A percentile compares a stretch with the other conserved stretches of the same genome.
Evolutionary conservation across 92 coral and sea anemone genomes (phyloP).

Genomic region (Hydrozoanthus gracilis): DNA sequence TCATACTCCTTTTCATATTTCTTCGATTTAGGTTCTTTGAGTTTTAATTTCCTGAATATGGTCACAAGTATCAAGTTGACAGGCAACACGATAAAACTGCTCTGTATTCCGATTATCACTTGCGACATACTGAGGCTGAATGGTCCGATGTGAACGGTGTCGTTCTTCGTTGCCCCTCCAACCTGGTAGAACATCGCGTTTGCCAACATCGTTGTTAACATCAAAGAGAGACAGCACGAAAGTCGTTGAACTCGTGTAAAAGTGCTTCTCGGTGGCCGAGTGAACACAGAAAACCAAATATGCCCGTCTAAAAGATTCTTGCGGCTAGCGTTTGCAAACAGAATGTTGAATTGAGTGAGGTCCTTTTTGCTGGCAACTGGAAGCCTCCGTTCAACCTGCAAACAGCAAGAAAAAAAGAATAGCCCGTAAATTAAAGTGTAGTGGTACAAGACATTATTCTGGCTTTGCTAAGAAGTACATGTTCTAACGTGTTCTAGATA

Average conservation of each 20-base stretch:
- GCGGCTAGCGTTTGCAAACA: constrained; percentile 90
- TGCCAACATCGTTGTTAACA: constrained; percentile 84
- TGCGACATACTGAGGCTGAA: constrained; percentile 75
- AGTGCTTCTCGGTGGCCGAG: constrained; percentile 89
- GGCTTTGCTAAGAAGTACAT: no score
- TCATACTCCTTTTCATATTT: constrained; percentile 63
- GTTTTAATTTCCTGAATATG: constrained; percentile 85
- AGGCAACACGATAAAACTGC: constrained; percentile 88
- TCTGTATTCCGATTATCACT: constrained; percentile 81
- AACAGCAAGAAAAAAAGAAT: not conserved
- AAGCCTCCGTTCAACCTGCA: constrained; percentile 43
- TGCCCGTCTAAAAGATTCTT: constrained; percentile 92
- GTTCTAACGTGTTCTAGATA: no score
- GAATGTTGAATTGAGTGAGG: constrained; percentile 82
- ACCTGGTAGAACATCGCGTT: constrained; percentile 90
- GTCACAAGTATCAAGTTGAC: constrained; percentile 85
- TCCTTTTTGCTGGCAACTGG: constrained; percentile 76
- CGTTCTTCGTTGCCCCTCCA: constrained; percentile 63
- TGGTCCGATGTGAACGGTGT: constrained; percentile 79
- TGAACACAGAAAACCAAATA: constrained; percentile 93
- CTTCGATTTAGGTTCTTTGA: constrained; percentile 68
- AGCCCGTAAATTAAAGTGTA: not conserved
- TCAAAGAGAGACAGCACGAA: constrained; percentile 86
- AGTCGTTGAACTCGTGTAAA: constrained; percentile 94
- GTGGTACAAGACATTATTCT: no score